A percentile compares a stretch with the other conserved stretches of the same genome.
Evolutionary conservation across 1,140 invertebrate species (phyloP).

Genomic region (Drosophila orena): DNA sequence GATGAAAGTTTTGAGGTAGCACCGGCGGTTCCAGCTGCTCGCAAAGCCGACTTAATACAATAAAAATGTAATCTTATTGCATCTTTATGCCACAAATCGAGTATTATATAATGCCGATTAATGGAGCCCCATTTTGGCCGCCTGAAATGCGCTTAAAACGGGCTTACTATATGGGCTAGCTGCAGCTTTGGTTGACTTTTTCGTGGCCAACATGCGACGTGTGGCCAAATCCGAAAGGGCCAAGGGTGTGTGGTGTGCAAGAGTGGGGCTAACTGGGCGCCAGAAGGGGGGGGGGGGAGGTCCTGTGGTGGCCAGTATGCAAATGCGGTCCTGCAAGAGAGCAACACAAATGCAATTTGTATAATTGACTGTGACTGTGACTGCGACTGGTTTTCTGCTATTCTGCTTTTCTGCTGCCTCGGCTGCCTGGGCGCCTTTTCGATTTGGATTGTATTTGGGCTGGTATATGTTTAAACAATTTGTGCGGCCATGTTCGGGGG

Average conservation of each 20-base stretch:
- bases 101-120: neutral
- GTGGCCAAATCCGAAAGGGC: conserved; percentile 25
- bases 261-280: too few relatives aligned
- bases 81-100: too few relatives aligned
- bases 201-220: conserved; percentile 11
- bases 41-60: too few relatives aligned
- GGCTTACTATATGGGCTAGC: conserved; percentile 10
- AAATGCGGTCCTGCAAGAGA: conserved; percentile 39
- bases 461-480: conserved; percentile 78
- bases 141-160: conserved; percentile 16
- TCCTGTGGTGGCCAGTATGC: conserved; percentile 31
- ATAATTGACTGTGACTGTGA: conserved; percentile 79
- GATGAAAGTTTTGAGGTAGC: neutral
- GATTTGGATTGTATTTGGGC: conserved; percentile 56
- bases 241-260: too few relatives aligned
- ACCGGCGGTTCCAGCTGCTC: too few relatives aligned
- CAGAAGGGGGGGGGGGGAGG: too few relatives aligned
- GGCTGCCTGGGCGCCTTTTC: conserved; percentile 49
- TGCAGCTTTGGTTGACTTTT: conserved; percentile 32
- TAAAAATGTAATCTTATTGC: too few relatives aligned
- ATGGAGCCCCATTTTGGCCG: neutral
- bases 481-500: conserved; percentile 39
- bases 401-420: conserved; percentile 21
- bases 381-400: conserved; percentile 21
- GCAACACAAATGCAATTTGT: conserved; percentile 79